Evolutionary conservation across 2,888 invertebrate genomes (phyloP).

Genomic region (Eudemis profundana): DNA sequence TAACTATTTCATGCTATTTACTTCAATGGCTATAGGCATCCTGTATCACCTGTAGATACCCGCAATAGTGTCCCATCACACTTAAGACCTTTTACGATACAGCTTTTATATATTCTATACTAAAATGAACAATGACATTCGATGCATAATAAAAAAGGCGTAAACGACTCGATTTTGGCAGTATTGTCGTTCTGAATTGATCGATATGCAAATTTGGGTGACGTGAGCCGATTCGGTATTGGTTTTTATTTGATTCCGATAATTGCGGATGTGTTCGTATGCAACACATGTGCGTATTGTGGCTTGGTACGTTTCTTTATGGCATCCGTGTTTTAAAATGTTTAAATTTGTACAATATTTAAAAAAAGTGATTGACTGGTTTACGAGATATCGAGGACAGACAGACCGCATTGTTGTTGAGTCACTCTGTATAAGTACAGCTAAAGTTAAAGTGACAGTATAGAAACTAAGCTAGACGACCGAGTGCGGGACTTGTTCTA

Average conservation of each 20-base stretch:
- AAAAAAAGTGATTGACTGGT: constrained; percentile 7
- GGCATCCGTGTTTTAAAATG: neutral
- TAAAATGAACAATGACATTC: too few species aligned
- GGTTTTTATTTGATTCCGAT: neutral
- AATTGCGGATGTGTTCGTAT: neutral
- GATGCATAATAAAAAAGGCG: too few species aligned
- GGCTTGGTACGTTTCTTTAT: neutral
- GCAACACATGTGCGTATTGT: neutral
- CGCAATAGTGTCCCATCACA: too few species aligned
- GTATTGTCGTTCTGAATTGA: too few species aligned
- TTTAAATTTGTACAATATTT: neutral
- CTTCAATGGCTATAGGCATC: too few species aligned
- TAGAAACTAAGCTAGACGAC: too few species aligned
- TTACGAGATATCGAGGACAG: constrained; percentile 24
- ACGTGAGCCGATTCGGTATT: neutral
- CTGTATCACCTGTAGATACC: too few species aligned
- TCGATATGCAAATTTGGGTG: neutral
- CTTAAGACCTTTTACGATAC: too few species aligned
- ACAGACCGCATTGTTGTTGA: constrained; percentile 14
- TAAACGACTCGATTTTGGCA: too few species aligned
- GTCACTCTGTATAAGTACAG: constrained; percentile 12
- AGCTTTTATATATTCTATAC: too few species aligned
- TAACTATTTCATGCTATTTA: too few species aligned
- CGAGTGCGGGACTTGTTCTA: too few species aligned
- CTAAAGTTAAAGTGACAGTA: constrained; percentile 2